Conservation (phyloP, 2,797 vertebrate genomes). For the Gambelia wislizenii region DNA sequence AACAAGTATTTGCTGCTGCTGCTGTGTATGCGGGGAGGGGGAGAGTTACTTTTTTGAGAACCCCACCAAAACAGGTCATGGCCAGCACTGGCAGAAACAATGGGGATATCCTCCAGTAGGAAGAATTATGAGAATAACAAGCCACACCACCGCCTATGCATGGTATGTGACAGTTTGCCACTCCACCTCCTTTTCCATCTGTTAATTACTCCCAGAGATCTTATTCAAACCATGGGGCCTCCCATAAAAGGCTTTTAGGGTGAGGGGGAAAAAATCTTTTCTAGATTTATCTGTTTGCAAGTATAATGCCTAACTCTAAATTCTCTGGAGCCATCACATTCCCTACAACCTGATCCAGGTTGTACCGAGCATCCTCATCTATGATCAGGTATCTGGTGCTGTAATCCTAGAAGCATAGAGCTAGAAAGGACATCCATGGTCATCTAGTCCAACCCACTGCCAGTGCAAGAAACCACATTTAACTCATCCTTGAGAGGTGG, state of each 20-base stretch:
- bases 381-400: not conserved
- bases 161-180: conserved; percentile 56
- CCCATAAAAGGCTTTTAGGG: conserved; percentile 41
- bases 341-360: not conserved
- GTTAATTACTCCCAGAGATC: conserved; percentile 39
- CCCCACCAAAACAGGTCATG: conserved; percentile 56
- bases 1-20: conserved; percentile 65
- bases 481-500: too few relatives aligned
- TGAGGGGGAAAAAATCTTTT: not conserved
- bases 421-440: not conserved
- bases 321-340: not conserved
- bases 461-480: too few relatives aligned
- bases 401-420: not conserved
- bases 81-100: conserved; percentile 79
- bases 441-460: too few relatives aligned
- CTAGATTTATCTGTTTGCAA: conserved; percentile 44
- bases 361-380: not conserved
- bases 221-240: conserved; percentile 10
- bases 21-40: conserved; percentile 50
- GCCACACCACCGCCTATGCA: conserved; percentile 63
- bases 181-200: conserved; percentile 42
- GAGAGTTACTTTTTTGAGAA: conserved; percentile 60
- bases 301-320: not conserved
- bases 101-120: conserved; percentile 76
- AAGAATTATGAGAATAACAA: conserved; percentile 62